Evolutionary conservation across 2,113 vertebrate species (phyloP).

Genomic region (Gulo gulo): DNA sequence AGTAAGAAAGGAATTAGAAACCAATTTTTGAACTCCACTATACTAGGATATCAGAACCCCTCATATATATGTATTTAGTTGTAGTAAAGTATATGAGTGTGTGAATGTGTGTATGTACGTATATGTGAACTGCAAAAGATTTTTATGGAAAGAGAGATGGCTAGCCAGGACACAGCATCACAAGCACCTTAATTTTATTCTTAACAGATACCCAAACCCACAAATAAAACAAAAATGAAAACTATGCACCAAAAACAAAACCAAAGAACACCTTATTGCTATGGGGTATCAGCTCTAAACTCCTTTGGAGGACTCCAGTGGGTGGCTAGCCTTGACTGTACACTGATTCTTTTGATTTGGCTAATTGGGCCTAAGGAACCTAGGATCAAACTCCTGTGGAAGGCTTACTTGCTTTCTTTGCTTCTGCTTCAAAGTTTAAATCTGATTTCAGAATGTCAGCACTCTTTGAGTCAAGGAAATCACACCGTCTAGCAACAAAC

Average conservation of each 20-base stretch:
- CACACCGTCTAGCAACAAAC: conserved; percentile 8
- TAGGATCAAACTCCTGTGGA: not conserved
- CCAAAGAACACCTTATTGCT: not conserved
- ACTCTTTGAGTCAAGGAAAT: conserved; percentile 25
- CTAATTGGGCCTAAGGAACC: not conserved
- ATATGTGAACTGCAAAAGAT: not conserved
- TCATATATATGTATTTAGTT: not conserved
- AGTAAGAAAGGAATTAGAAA: not conserved
- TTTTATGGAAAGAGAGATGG: not conserved
- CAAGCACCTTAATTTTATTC: not conserved
- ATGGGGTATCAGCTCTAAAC: not conserved
- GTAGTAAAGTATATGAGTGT: not conserved
- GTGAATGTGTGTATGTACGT: not conserved
- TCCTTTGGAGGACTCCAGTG: not conserved
- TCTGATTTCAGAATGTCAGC: conserved; percentile 38
- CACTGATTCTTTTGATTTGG: not conserved
- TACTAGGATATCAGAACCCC: not conserved
- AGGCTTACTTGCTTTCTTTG: not conserved
- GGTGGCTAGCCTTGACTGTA: not conserved
- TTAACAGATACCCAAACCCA: not conserved
- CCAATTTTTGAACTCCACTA: not conserved
- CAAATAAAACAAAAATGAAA: not conserved
- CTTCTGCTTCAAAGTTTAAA: not conserved
- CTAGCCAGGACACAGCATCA: not conserved
- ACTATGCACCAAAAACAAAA: not conserved